Evolutionary conservation across 2,113 vertebrate species (phyloP), one percentile per base, ranked within the genome.

Genomic region (Tichodroma muraria): DNA sequence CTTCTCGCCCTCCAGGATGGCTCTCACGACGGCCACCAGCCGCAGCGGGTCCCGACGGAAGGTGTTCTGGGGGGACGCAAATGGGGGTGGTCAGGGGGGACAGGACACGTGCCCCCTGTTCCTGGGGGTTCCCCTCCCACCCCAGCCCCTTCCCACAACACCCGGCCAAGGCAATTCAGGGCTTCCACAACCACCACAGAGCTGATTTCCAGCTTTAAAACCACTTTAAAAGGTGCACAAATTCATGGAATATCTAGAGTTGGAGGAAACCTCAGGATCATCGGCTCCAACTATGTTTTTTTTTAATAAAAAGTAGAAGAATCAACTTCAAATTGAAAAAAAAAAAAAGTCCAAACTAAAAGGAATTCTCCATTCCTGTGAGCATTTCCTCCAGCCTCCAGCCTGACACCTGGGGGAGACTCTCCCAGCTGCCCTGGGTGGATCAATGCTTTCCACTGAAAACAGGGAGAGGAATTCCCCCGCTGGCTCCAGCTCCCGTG

Each of bases 1-100:
- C 73, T 97, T 98, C 88, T 98, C 98, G 3, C 94, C 97, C 90
- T 98, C 97, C 95, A 98, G 96, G 89, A 98, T 37, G 13, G 94
- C 88, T 86, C 82, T 97, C 60, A 98, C 71, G 27, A 93, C 25
- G 3, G 93, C 89, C 84, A 98, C 97, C 85, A 98, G 91, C 22
- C 97, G 94, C 96, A 98, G 85, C 0, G 98, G 97, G 69, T 98
- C 97, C 84, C 72, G 96, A 66, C 86, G 87, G 86, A 97, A 98
- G 6, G 94, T 63, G 38, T 13, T 97, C 98, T 98, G 75, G 4
- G 11, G 27, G 45, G 52, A 30, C 45, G 50, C 17, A 20, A 37
- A 76, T 0, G 7, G 10, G 45, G 57, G n/a, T 1, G 7, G 84
- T n/a, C 19, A 59, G 82, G 63, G 3, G 13, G 76, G 19, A 15